Conservation (phyloP, 2,888 invertebrate genomes). For the Tanytarsus gracilentus region DNA sequence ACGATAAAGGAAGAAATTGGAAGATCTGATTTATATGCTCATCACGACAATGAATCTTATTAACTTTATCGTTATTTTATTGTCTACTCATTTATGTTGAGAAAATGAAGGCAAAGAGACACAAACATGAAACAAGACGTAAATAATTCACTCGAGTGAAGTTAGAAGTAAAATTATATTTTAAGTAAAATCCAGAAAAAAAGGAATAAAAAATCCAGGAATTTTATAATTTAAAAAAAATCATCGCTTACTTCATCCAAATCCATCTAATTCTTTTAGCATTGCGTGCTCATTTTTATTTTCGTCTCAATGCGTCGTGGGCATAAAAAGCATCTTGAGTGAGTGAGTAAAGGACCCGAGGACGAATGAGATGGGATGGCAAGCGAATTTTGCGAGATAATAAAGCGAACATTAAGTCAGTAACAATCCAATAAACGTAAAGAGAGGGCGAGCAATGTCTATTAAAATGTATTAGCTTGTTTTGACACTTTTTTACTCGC, state of each 20-base stretch:
- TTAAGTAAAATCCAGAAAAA: no score
- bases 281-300: no score
- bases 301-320: no score
- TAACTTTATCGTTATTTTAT: constrained; percentile 29
- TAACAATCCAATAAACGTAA: constrained; percentile 27
- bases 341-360: no score
- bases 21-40: constrained; percentile 25
- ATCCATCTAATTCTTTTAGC: no score
- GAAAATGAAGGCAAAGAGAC: not conserved
- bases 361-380: no score
- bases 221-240: no score
- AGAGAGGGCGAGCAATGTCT: constrained; percentile 10
- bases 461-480: constrained; percentile 28
- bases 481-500: constrained; percentile 23
- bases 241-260: no score
- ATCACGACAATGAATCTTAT: constrained; percentile 29
- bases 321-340: not conserved
- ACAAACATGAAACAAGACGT: not conserved
- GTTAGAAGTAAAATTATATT: no score
- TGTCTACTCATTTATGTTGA: constrained; percentile 24
- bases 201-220: no score
- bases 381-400: no score
- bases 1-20: not conserved
- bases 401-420: constrained; percentile 27
- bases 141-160: no score